Conservation (phyloP, 2,888 invertebrate genomes). For the Aphidoletes aphidimyza region DNA sequence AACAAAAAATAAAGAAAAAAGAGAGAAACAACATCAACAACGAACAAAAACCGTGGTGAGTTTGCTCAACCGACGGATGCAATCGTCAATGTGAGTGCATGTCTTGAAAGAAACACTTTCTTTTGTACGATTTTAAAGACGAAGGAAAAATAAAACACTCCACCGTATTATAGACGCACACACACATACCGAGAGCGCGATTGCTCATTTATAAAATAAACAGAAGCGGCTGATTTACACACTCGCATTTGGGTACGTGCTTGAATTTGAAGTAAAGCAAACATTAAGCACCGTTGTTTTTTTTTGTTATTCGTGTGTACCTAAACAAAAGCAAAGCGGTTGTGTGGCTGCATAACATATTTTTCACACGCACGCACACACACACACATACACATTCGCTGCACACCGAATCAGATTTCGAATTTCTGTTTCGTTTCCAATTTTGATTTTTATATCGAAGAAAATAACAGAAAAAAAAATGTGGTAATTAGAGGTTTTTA, state of each 20-base stretch:
- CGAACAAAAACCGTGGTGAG: background rate
- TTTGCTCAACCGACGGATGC: slow-evolving; percentile 30
- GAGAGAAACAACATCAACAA: background rate
- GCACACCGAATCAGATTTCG: background rate
- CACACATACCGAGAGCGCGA: too few species aligned
- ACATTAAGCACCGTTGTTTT: background rate
- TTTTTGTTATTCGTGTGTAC: too few species aligned
- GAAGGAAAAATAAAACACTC: too few species aligned
- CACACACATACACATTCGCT: background rate
- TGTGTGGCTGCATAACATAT: background rate
- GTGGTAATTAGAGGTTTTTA: background rate
- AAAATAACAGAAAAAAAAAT: background rate
- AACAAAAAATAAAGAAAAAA: background rate
- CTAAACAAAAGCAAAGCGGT: too few species aligned
- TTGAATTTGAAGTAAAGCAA: background rate
- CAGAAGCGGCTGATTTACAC: slow-evolving; percentile 17
- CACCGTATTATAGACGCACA: too few species aligned
- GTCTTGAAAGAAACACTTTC: background rate
- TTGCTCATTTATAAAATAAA: too few species aligned
- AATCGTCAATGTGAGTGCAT: background rate
- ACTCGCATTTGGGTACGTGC: background rate
- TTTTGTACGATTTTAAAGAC: background rate
- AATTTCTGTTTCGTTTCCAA: slow-evolving; percentile 37
- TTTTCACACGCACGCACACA: slow-evolving; percentile 1
- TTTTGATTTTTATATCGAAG: slow-evolving; percentile 12